Conservation (phyloP, 2,888 invertebrate species). For the Eumerus sabulonum region DNA sequence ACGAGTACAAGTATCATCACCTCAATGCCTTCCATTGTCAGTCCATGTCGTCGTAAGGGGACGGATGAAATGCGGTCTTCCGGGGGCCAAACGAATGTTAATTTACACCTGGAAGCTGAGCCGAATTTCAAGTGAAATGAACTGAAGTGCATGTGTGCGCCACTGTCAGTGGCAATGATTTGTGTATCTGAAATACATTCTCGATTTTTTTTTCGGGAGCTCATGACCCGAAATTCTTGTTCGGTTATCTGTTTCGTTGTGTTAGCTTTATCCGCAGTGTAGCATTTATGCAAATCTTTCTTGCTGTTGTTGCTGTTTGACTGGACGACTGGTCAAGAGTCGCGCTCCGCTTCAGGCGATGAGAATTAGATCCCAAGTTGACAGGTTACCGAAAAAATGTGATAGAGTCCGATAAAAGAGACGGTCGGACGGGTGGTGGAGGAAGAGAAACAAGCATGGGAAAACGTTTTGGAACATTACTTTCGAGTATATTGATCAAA, state of each 20-base stretch:
- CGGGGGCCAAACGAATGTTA: constrained; percentile 31
- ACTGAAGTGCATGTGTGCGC: constrained; percentile 31
- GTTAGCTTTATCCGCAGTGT: background rate
- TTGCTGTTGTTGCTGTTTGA: background rate
- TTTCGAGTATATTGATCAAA: constrained; percentile 33
- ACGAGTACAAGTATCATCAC: constrained; percentile 21
- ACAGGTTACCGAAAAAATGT: too few species aligned
- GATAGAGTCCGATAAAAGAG: background rate
- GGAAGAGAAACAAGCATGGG: background rate
- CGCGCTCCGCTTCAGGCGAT: background rate
- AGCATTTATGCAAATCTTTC: constrained; percentile 48
- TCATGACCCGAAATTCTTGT: constrained; percentile 65
- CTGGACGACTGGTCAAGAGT: background rate
- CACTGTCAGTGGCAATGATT: constrained; percentile 58
- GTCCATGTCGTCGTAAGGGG: background rate
- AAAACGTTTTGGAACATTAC: constrained; percentile 58
- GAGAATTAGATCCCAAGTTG: too few species aligned
- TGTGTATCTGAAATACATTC: constrained; percentile 49
- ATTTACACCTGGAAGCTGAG: constrained; percentile 50
- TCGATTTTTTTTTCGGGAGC: constrained; percentile 13
- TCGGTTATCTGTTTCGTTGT: constrained; percentile 37
- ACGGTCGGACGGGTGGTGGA: background rate
- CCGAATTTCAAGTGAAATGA: too few species aligned
- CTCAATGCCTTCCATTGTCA: background rate
- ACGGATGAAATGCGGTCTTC: constrained; percentile 10